These are phyloP conservation scores for Stenopsyche tienmushanensis DNA, from an alignment of 1,140 invertebrate genomes.

Conservation along the genomic window DNA sequence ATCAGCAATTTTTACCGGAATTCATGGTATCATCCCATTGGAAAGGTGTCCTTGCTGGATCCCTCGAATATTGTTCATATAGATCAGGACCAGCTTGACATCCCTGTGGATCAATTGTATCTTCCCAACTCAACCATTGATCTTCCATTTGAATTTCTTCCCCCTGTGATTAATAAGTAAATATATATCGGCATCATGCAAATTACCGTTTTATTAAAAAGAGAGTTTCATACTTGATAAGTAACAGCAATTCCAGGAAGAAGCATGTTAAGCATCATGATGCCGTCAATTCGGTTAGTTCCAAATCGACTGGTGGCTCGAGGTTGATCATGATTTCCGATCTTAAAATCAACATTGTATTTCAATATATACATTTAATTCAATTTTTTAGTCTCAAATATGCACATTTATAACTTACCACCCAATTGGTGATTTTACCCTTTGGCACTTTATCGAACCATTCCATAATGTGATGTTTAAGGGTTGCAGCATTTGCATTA, in stretches of 20 bases:
- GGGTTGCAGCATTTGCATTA: constrained; percentile 44
- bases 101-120: constrained; percentile 59
- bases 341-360: constrained; percentile 41
- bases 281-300: constrained; percentile 53
- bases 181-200: too few species aligned
- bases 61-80: constrained; percentile 58
- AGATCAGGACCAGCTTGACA: constrained; percentile 55
- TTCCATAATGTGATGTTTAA: constrained; percentile 44
- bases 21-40: constrained; percentile 69
- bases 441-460: constrained; percentile 50
- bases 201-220: background rate
- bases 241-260: constrained; percentile 67
- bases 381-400: background rate
- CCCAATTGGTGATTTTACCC: constrained; percentile 48
- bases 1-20: too few species aligned
- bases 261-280: constrained; percentile 63
- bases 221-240: constrained; percentile 60
- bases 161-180: too few species aligned
- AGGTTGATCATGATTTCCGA: constrained; percentile 58
- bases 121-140: constrained; percentile 53
- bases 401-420: constrained; percentile 44
- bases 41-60: constrained; percentile 72
- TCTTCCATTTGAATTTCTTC: constrained; percentile 81
- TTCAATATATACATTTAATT: background rate
- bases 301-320: constrained; percentile 54